Evolutionary conservation across 2,797 vertebrate genomes (phyloP).

Genomic region (Lagodon rhomboides): DNA sequence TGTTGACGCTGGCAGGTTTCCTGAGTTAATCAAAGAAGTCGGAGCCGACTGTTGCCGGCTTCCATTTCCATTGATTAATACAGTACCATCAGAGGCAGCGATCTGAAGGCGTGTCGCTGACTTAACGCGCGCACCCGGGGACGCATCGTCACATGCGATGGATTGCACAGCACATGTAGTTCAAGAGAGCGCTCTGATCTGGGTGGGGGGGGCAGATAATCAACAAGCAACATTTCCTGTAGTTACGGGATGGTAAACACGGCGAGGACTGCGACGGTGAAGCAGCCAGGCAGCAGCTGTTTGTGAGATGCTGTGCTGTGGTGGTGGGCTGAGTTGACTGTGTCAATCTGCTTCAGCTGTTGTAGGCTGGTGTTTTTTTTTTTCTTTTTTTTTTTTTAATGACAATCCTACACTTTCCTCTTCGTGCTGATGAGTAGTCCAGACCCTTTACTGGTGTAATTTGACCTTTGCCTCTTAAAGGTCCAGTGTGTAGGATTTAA

Average conservation of each 20-base stretch:
- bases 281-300: not conserved
- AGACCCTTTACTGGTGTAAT: not conserved
- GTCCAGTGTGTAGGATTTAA: too few relatives aligned
- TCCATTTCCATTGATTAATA: not conserved
- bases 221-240: conserved; percentile 14
- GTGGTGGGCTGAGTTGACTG: not conserved
- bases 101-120: not conserved
- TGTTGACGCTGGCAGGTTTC: conserved; percentile 12
- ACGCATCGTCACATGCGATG: not conserved
- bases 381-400: not conserved
- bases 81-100: not conserved
- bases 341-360: not conserved
- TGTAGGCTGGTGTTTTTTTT: not conserved
- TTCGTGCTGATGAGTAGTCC: not conserved
- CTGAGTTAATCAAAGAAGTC: not conserved
- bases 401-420: not conserved
- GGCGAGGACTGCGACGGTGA: not conserved
- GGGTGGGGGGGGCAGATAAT: conserved; percentile 1
- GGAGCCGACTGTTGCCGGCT: not conserved
- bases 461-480: too few relatives aligned
- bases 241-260: conserved; percentile 4
- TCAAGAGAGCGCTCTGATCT: not conserved
- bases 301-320: not conserved
- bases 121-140: not conserved
- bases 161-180: not conserved